These are phyloP conservation scores for Tinamus major DNA, from an alignment of 2,797 vertebrate genomes.

Conservation along the genomic window DNA sequence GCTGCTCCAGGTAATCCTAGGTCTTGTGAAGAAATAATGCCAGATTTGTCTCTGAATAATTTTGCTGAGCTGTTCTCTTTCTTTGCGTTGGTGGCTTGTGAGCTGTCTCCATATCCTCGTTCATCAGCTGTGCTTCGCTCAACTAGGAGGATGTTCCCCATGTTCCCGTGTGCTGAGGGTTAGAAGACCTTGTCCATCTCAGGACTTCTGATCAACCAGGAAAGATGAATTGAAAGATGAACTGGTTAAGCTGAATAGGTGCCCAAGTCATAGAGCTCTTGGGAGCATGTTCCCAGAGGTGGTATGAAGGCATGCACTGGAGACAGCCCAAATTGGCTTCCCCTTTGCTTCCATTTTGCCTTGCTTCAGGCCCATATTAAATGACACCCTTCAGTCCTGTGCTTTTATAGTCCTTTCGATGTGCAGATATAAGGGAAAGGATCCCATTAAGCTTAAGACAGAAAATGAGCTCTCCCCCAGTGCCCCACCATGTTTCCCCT, in stretches of 20 bases:
- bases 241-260: not conserved
- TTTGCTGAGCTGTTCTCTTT: not conserved
- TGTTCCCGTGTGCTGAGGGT: not conserved
- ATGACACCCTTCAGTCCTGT: not conserved
- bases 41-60: not conserved
- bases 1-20: not conserved
- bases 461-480: not conserved
- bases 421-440: not conserved
- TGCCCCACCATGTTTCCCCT: not conserved
- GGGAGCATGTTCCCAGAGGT: not conserved
- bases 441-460: not conserved
- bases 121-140: not conserved
- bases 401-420: not conserved
- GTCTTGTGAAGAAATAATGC: not conserved
- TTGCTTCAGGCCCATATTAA: accelerated
- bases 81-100: not conserved
- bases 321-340: not conserved
- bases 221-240: not conserved
- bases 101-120: not conserved
- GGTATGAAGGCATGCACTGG: not conserved
- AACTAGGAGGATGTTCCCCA: not conserved
- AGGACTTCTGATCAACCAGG: not conserved
- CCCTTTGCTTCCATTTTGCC: not conserved
- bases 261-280: not conserved
- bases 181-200: not conserved